A percentile compares a stretch with the other conserved stretches of the same genome.
phyloP scores from a whole-genome alignment of 1,140 invertebrate genomes.

The Drosophila nikananu region DNA sequence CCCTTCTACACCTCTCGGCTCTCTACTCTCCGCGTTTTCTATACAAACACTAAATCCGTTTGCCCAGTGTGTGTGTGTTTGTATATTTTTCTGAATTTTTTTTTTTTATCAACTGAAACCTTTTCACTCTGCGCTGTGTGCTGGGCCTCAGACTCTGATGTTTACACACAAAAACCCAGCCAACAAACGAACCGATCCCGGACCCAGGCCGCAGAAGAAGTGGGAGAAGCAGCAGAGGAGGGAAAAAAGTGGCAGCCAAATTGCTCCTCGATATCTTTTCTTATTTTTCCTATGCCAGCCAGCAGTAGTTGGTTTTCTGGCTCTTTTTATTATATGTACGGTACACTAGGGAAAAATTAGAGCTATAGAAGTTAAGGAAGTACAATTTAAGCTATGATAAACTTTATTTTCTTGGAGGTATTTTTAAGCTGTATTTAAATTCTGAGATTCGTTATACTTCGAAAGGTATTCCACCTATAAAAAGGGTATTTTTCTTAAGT shows the following conservation, averaged over 20 bases:
- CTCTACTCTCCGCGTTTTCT: conserved; percentile 51
- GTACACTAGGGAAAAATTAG: conserved; percentile 7
- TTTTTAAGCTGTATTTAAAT: too few species aligned
- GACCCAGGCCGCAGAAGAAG: conserved; percentile 23
- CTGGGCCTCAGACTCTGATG: conserved; percentile 52
- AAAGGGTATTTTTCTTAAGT: neutral
- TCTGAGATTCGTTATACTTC: too few species aligned
- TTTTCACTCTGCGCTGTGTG: conserved; percentile 57
- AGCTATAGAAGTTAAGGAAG: too few species aligned
- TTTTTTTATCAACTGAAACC: conserved; percentile 76
- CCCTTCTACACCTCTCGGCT: conserved; percentile 9
- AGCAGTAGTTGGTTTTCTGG: conserved; percentile 68
- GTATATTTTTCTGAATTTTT: conserved; percentile 57
- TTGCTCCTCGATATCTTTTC: conserved; percentile 82
- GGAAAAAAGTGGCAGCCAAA: conserved; percentile 78
- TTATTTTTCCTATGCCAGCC: conserved; percentile 66
- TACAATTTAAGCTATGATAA: neutral
- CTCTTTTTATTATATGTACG: conserved; percentile 53
- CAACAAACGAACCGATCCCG: conserved; percentile 50
- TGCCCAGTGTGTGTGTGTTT: conserved; percentile 65
- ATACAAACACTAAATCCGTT: conserved; percentile 76
- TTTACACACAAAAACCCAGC: conserved; percentile 72
- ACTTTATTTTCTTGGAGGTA: neutral
- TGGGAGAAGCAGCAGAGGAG: conserved; percentile 22
- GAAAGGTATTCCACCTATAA: too few species aligned